Base-by-base conservation (phyloP, 1,140 invertebrate genomes). In the Bombus breviceps region DNA sequence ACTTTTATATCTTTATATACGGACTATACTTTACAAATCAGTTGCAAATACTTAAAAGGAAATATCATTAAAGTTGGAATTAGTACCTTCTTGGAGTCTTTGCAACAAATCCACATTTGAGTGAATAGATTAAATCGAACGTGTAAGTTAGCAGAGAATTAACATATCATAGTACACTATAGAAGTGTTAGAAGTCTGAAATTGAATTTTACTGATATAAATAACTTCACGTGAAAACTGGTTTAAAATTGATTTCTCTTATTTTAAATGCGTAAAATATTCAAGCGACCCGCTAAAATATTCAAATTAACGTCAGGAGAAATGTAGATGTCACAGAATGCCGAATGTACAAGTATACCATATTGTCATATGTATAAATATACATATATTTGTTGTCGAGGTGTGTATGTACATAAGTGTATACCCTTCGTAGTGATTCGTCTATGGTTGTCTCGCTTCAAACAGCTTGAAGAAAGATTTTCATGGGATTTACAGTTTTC, bases 401-500 rank as follows among this genome's bases (percentile, higher is more conserved):
- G 18, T 22, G 1, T 22, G 22, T 15, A 22, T 2, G 28, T 18
- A 85, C 22, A 18, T 34, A 37, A 37, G 43, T 82, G 32, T 75
- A 59, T 28, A 25, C 10, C 4, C 22, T 37, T 25, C 66, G 57
- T 64, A 28, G 47, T 62, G 62, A 73, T 53, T 53, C 53, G 32
- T 88, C 62, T 34, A 59, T 74, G 68, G 22, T 34, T 74, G 72
- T 10, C 37, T 37, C 12, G 34, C 10, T 85, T 74, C 15, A 41
- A 71, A 57, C 43, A 37, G 25, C 64, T 72, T 59, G 68, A 69
- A 72, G 68, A 69, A 72, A 86, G 71, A 89, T 86, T 83, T 86
- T 28, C 83, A 43, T 25, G 83, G 82, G 88, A 88, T 89, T 82
- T 88, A 88, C 73, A 83, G 75, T 76, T 89, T 86, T 59, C 76